These are phyloP conservation scores for Brachyhypopomus gauderio DNA, from an alignment of 2,113 vertebrate species.

Conservation along the genomic window DNA sequence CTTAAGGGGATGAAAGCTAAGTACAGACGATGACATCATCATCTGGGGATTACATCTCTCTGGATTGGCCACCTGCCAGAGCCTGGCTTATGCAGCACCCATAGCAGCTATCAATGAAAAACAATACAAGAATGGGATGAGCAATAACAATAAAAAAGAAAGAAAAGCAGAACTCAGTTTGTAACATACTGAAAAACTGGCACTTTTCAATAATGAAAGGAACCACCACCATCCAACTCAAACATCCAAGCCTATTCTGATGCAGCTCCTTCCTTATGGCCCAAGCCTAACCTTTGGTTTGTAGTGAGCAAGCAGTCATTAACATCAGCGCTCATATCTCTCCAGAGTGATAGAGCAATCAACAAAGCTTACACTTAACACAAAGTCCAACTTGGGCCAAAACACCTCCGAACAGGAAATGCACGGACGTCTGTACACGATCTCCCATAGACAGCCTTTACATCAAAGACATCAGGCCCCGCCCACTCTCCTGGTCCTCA, in stretches of 20 bases:
- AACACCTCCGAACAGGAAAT: neutral
- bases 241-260: too few relatives aligned
- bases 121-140: neutral
- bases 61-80: slow-evolving; percentile 25
- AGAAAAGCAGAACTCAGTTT: neutral
- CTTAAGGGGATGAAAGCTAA: slow-evolving; percentile 72
- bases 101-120: neutral
- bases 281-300: too few relatives aligned
- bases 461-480: neutral
- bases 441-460: too few relatives aligned
- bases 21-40: slow-evolving; percentile 64
- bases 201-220: too few relatives aligned
- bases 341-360: too few relatives aligned
- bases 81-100: slow-evolving; percentile 20
- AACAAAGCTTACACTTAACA: neutral
- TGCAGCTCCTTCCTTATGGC: neutral
- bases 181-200: neutral
- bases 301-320: neutral
- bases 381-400: neutral
- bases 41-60: slow-evolving; percentile 60
- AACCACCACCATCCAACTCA: too few relatives aligned
- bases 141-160: neutral
- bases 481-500: neutral
- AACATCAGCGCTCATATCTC: neutral
- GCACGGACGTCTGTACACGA: neutral